Conservation (phyloP, 2,113 vertebrate species). For the Morone saxatilis region DNA sequence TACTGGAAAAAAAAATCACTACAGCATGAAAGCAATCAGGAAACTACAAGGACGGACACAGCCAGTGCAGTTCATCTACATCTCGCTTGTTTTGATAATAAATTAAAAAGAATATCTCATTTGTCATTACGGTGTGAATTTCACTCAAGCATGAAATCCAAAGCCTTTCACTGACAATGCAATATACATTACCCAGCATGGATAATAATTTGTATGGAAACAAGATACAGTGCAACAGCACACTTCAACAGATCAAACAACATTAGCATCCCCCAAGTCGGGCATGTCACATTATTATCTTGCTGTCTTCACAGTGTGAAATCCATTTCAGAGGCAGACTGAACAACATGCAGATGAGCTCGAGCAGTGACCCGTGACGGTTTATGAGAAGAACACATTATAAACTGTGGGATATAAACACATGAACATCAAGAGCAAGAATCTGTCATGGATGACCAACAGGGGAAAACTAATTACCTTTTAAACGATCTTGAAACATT, state of each 20-base stretch:
- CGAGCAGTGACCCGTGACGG: slow-evolving; percentile 31
- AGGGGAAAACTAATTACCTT: slow-evolving; percentile 28
- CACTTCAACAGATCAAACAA: slow-evolving; percentile 50
- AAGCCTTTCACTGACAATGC: slow-evolving; percentile 27
- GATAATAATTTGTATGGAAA: slow-evolving; percentile 50
- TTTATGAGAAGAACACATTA: slow-evolving; percentile 8
- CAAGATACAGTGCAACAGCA: slow-evolving; percentile 2
- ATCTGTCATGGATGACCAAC: slow-evolving; percentile 12
- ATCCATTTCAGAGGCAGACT: slow-evolving; percentile 28
- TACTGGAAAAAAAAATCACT: neutral
- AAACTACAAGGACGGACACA: neutral
- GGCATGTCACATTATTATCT: slow-evolving; percentile 25
- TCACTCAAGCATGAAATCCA: slow-evolving; percentile 26
- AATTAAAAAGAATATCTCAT: slow-evolving; percentile 6
- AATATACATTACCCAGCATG: slow-evolving; percentile 8
- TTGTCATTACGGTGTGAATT: slow-evolving; percentile 23
- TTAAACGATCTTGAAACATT: slow-evolving; percentile 29
- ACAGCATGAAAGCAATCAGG: slow-evolving; percentile 1
- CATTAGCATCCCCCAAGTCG: slow-evolving; percentile 40
- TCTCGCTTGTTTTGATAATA: slow-evolving; percentile 8
- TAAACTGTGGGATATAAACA: neutral
- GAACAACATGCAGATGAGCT: slow-evolving; percentile 33
- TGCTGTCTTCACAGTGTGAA: slow-evolving; percentile 17
- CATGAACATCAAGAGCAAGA: slow-evolving; percentile 6
- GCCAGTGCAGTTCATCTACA: neutral